phyloP scores from a whole-genome alignment of 2,888 invertebrate species.

The Thera britannica region DNA sequence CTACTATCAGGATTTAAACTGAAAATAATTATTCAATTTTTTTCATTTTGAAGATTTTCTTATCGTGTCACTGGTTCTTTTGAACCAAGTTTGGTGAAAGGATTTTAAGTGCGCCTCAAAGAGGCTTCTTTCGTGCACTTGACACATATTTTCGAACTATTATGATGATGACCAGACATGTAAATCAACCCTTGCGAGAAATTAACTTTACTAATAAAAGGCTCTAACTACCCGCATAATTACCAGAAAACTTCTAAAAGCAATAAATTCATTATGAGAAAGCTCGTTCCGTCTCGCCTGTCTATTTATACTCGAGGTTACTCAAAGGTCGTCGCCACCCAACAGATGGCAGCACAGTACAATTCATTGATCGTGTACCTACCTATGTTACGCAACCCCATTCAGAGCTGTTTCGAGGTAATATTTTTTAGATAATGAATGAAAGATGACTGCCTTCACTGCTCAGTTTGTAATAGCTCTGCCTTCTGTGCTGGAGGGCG shows the following conservation, averaged over 20 bases:
- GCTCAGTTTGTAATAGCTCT: too few relatives aligned
- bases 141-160: too few relatives aligned
- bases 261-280: conserved; percentile 12
- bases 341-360: conserved; percentile 29
- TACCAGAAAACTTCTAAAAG: conserved; percentile 1
- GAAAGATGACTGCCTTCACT: neutral
- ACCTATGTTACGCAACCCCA: conserved; percentile 20
- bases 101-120: too few relatives aligned
- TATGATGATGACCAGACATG: too few relatives aligned
- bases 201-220: neutral
- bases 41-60: too few relatives aligned
- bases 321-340: conserved; percentile 24
- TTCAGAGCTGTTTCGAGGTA: conserved; percentile 18
- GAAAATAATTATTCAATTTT: too few relatives aligned
- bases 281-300: conserved; percentile 9
- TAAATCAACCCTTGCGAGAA: neutral
- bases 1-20: too few relatives aligned
- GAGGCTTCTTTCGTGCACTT: too few relatives aligned
- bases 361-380: conserved; percentile 32
- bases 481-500: too few relatives aligned
- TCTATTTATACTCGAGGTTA: conserved; percentile 25
- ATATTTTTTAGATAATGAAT: conserved; percentile 1
- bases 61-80: too few relatives aligned
- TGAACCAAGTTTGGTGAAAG: too few relatives aligned
- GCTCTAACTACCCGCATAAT: neutral